Percentiles rank a stretch among this genome's conserved stretches.
Evolutionary conservation across 2,797 vertebrate species (phyloP).

Genomic region (Euphonia xanthogaster): DNA sequence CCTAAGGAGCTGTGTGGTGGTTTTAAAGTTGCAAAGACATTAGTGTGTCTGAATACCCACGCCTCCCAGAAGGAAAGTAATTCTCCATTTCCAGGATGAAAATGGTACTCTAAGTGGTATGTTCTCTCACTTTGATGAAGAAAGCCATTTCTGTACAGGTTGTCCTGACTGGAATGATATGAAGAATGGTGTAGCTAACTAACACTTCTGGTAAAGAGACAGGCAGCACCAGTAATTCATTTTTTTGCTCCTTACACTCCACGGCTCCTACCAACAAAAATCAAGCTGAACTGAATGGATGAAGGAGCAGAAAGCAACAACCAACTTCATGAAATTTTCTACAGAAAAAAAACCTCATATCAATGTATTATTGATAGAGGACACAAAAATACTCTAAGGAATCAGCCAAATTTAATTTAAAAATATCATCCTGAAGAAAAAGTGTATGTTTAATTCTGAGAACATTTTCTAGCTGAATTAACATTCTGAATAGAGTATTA

Average conservation of each 20-base stretch:
- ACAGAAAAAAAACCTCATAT: background rate
- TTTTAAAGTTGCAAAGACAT: background rate
- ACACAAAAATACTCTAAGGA: background rate
- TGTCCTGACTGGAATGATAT: background rate
- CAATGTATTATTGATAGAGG: background rate
- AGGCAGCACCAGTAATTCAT: background rate
- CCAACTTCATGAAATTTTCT: background rate
- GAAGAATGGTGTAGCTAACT: background rate
- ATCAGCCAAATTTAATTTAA: background rate
- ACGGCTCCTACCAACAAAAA: background rate
- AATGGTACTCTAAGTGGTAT: background rate
- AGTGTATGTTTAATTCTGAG: background rate
- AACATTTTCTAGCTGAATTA: background rate
- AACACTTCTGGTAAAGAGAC: background rate
- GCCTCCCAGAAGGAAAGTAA: background rate
- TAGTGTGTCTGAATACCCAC: background rate
- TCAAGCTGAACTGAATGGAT: background rate
- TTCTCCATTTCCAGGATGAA: conserved; percentile 12
- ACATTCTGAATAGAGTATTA: background rate
- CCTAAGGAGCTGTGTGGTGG: background rate
- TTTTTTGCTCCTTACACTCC: background rate
- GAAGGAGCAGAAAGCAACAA: background rate
- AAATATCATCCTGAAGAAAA: background rate
- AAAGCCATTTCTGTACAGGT: background rate
- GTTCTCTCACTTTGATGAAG: background rate